Conservation (phyloP, 2,797 vertebrate species). For the Acestrorhynchus altus region DNA sequence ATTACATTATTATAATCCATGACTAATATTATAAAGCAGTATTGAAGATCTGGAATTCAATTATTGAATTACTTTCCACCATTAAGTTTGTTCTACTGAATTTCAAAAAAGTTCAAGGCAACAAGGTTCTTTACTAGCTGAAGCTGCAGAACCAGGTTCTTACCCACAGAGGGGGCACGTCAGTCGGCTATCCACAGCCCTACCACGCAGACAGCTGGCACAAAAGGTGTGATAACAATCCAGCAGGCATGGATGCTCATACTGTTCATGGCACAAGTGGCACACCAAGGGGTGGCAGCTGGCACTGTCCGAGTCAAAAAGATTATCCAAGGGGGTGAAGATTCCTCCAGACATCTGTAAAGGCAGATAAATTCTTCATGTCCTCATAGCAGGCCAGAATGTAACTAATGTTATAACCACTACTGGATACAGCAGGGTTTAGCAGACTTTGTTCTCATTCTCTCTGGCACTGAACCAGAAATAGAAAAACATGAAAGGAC, state of each 20-base stretch:
- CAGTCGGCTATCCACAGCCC: slow-evolving; percentile 76
- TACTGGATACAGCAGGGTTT: background rate
- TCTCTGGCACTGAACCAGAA: background rate
- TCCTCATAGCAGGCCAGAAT: background rate
- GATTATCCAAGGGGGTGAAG: slow-evolving; percentile 79
- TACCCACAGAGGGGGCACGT: slow-evolving; percentile 84
- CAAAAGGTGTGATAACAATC: slow-evolving; percentile 88
- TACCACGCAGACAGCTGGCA: slow-evolving; percentile 82
- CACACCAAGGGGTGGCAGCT: slow-evolving; percentile 84
- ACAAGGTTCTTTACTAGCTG: background rate
- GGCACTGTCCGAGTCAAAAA: slow-evolving; percentile 74
- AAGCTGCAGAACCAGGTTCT: slow-evolving; percentile 49
- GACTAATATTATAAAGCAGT: no score
- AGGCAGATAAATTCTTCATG: slow-evolving; percentile 32
- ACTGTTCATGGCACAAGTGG: slow-evolving; percentile 83
- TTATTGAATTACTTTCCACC: no score
- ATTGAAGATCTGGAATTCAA: no score
- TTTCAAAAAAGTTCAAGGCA: background rate
- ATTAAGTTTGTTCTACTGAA: background rate
- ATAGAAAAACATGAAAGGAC: background rate
- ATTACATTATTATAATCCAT: no score
- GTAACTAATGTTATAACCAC: background rate
- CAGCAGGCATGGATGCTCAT: slow-evolving; percentile 84
- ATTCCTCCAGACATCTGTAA: slow-evolving; percentile 83
- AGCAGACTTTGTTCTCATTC: background rate